A percentile compares a stretch with the other conserved stretches of the same genome.
These are phyloP conservation scores for Therioaphis trifolii DNA, from an alignment of 2,888 invertebrate species.

Conservation along the genomic window DNA sequence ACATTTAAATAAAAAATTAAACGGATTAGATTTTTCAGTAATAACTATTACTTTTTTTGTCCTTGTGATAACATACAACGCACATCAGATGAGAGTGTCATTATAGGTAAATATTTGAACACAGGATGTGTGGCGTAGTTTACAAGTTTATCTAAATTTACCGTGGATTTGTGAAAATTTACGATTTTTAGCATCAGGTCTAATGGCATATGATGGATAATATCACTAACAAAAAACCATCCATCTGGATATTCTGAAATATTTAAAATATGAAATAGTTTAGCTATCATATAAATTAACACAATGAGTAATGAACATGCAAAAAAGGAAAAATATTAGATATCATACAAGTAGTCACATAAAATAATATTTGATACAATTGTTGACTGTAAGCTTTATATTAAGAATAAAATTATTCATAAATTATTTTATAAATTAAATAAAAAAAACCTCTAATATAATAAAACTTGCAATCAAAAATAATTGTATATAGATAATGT, in stretches of 20 bases:
- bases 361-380: too few species aligned
- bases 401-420: too few species aligned
- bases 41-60: conserved; percentile 60
- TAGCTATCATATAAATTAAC: too few species aligned
- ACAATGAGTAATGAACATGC: too few species aligned
- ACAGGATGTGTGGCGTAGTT: conserved; percentile 63
- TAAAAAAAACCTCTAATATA: too few species aligned
- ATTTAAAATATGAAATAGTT: neutral
- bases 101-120: conserved; percentile 62
- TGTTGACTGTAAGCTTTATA: too few species aligned
- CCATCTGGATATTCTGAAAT: conserved; percentile 73
- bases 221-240: conserved; percentile 79
- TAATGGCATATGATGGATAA: conserved; percentile 78
- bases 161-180: conserved; percentile 73
- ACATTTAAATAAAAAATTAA: neutral
- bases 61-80: conserved; percentile 55
- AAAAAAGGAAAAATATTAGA: neutral
- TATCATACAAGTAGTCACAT: neutral
- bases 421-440: too few species aligned
- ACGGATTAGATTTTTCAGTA: neutral
- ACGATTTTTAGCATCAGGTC: conserved; percentile 78
- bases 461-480: neutral
- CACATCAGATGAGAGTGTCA: conserved; percentile 61
- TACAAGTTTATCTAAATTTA: conserved; percentile 67
- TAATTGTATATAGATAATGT: neutral